A percentile compares a stretch with the other conserved stretches of the same genome.
phyloP scores from a whole-genome alignment of 2,797 vertebrate genomes.

The Etheostoma nigrum region DNA sequence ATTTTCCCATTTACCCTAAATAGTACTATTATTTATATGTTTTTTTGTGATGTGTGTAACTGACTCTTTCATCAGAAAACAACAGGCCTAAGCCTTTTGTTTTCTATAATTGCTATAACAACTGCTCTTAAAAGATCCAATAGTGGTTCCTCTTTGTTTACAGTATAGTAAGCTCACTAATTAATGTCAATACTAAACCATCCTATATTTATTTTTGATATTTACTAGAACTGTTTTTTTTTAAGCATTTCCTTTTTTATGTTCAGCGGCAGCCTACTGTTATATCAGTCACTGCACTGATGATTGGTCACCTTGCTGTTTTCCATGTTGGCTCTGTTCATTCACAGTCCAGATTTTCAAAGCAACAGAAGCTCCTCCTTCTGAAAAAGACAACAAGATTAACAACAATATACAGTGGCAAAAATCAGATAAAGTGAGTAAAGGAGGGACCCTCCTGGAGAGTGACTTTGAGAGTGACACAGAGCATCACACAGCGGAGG shows the following conservation, averaged over 20 bases:
- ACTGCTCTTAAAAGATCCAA: not conserved
- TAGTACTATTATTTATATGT: not conserved
- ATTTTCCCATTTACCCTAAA: not conserved
- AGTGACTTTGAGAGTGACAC: constrained; percentile 44
- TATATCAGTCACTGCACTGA: constrained; percentile 14
- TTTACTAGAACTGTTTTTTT: not conserved
- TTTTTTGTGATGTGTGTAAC: not conserved
- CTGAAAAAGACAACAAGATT: constrained; percentile 50
- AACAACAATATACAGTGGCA: not conserved
- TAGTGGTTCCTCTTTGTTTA: not conserved
- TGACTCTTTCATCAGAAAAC: not conserved
- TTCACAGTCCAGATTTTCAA: constrained; percentile 11
- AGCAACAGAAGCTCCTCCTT: constrained; percentile 29
- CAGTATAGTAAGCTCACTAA: not conserved
- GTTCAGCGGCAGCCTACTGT: not conserved
- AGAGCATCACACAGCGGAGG: constrained; percentile 32
- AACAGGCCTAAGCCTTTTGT: too few relatives aligned
- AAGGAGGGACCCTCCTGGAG: constrained; percentile 10
- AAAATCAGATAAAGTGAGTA: constrained; percentile 14
- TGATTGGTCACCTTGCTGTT: constrained; percentile 81
- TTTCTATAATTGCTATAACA: not conserved
- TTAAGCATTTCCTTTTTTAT: not conserved
- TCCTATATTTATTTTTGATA: not conserved
- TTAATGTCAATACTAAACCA: not conserved
- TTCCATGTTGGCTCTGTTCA: constrained; percentile 75